Evolutionary conservation across 2,888 invertebrate genomes (phyloP), one percentile per base, ranked within the genome.

Genomic region (Cephus pulcher): DNA sequence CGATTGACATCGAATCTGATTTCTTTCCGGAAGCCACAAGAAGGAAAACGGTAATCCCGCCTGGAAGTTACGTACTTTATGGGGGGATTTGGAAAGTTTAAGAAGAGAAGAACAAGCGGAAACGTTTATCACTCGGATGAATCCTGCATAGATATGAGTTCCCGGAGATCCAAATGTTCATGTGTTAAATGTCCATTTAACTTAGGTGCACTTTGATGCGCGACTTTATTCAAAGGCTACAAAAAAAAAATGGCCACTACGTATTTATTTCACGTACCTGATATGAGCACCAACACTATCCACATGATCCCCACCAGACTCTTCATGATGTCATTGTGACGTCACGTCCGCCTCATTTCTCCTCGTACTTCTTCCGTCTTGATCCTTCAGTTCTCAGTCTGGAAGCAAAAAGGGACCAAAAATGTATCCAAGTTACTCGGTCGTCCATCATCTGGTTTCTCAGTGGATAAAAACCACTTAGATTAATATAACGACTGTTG

Each of bases 221-320:
- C 40, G 15, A 6, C 4, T 6, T 40, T 40, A 6, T 15, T 40
- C 40, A 15, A 15, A 6, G 40, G 6, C 15, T 69, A 34, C 12
- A 35, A 35, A 12, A 35, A 35, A 33, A 37, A 11, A 75, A 69
- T n/a, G 68, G 40, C 30, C 30, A 33, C 40, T 35, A 12, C 23
- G 23, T 37, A 73, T n/a, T 76, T 35, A 68, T 35, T 23, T n/a
- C 76, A 79, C 87, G 89, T 88, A 93, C 94, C 94, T 93, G 94
- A 93, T 92, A 93, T 92, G 89, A 94, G 93, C 90, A 93, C 93
- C 91, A 93, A 93, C 89, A 94, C 93, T 91, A 93, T 93, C 94
- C 94, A 94, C 93, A 94, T 93, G 92, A 93, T 93, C 91, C 93
- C 93, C 89, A 93, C 93, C 92, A 94, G 92, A 91, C 92, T 93